Conservation (phyloP, 2,888 invertebrate species). For the Tortrix viridana region DNA sequence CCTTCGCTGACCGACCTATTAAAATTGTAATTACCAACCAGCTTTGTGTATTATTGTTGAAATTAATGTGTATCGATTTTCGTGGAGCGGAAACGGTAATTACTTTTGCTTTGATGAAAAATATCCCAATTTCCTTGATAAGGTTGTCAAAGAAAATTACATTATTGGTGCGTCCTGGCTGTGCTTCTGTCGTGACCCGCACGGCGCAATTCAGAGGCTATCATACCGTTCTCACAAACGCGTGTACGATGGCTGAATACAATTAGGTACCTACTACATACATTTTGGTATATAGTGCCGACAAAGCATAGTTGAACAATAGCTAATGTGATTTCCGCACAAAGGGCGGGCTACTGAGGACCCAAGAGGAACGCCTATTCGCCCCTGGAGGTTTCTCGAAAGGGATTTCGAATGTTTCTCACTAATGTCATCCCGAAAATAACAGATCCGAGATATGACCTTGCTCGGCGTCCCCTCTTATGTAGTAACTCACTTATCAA, state of each 20-base stretch:
- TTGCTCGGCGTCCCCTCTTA: conserved; percentile 52
- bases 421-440: conserved; percentile 31
- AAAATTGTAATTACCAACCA: conserved; percentile 77
- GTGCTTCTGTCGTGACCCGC: neutral
- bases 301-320: conserved; percentile 62
- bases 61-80: conserved; percentile 70
- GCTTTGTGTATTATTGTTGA: conserved; percentile 71
- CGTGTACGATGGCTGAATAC: conserved; percentile 33
- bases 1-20: conserved; percentile 74
- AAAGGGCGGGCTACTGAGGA: conserved; percentile 50
- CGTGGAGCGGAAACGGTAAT: conserved; percentile 27
- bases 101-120: conserved; percentile 15
- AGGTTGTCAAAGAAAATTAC: conserved; percentile 6
- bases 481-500: conserved; percentile 50
- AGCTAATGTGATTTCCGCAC: conserved; percentile 66
- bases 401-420: conserved; percentile 38
- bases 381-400: conserved; percentile 43
- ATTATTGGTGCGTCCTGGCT: no score
- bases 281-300: conserved; percentile 41
- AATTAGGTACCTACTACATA: conserved; percentile 38
- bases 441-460: conserved; percentile 59
- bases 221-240: conserved; percentile 1
- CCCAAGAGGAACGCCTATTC: conserved; percentile 43
- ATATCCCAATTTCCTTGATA: neutral
- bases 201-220: conserved; percentile 1